These are phyloP conservation scores for Lasioglossum vierecki DNA, from an alignment of 2,888 invertebrate genomes.

Conservation along the genomic window DNA sequence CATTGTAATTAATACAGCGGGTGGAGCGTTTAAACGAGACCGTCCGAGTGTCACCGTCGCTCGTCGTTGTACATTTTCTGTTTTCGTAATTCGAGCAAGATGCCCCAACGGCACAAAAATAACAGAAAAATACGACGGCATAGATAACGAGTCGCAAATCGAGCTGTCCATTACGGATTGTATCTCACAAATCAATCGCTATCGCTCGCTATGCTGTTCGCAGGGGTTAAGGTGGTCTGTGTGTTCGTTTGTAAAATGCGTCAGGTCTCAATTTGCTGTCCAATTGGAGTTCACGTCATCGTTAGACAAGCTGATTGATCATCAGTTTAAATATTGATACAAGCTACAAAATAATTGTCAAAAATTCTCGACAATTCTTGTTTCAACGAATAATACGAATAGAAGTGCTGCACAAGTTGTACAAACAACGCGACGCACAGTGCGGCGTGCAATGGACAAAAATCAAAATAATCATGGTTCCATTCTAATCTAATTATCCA, in stretches of 20 bases:
- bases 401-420: neutral
- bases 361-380: neutral
- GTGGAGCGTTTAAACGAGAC: neutral
- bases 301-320: neutral
- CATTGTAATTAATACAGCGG: neutral
- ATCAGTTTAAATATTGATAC: neutral
- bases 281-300: neutral
- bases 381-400: neutral
- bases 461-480: too few relatives aligned
- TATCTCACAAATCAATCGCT: neutral
- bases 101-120: neutral
- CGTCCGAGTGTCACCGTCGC: neutral
- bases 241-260: neutral
- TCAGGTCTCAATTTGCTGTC: neutral
- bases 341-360: neutral
- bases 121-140: neutral
- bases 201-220: neutral
- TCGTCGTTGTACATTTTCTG: neutral
- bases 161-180: neutral
- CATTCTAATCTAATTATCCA: too few relatives aligned
- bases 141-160: neutral
- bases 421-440: neutral
- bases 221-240: neutral
- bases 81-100: neutral
- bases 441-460: too few relatives aligned